phyloP scores from a whole-genome alignment of 2,113 vertebrate genomes.

The Galeopterus variegatus region DNA sequence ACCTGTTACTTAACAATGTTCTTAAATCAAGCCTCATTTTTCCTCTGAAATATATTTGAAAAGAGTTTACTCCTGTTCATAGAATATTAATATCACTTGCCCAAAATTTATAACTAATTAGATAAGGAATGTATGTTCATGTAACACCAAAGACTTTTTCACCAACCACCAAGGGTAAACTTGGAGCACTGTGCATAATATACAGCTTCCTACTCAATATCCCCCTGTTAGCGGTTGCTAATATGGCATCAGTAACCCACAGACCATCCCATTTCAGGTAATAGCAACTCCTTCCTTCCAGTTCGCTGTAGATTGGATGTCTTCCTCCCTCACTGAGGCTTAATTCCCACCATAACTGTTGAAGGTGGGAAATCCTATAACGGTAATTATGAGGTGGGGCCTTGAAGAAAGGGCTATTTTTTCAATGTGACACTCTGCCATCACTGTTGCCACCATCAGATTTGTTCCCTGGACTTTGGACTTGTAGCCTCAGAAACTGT shows the following conservation, averaged over 20 bases:
- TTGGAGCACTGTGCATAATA: neutral
- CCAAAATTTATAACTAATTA: neutral
- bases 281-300: neutral
- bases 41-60: constrained; percentile 3
- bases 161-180: neutral
- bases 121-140: neutral
- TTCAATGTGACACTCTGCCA: no score
- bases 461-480: no score
- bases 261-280: neutral
- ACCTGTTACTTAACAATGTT: neutral
- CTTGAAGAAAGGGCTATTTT: no score
- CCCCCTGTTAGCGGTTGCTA: neutral
- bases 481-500: no score
- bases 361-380: no score
- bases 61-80: neutral
- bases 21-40: neutral
- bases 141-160: neutral
- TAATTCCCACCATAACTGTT: no score
- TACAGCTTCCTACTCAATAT: rapidly evolving
- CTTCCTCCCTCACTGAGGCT: no score
- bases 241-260: rapidly evolving
- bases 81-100: neutral
- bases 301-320: no score
- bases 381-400: no score
- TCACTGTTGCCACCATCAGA: no score